These are phyloP conservation scores for Nudaria mundana DNA, from an alignment of 2,888 invertebrate species.

Conservation along the genomic window DNA sequence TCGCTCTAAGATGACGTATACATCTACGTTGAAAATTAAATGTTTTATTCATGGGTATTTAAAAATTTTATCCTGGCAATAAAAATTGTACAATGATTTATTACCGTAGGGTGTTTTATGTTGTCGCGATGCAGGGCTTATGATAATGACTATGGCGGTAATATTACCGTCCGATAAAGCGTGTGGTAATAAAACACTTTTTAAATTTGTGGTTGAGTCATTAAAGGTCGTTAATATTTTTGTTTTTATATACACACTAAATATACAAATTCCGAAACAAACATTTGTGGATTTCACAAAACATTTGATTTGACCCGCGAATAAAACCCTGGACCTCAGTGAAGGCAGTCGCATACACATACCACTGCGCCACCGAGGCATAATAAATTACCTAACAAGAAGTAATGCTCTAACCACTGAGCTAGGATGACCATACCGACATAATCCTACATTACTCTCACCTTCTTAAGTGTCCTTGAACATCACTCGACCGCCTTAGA, in stretches of 20 bases:
- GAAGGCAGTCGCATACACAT: too few relatives aligned
- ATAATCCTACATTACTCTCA: too few relatives aligned
- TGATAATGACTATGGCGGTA: conserved; percentile 36
- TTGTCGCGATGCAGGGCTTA: conserved; percentile 40
- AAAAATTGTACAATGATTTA: conserved; percentile 62
- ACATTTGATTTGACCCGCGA: too few relatives aligned
- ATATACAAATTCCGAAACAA: too few relatives aligned
- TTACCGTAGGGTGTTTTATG: conserved; percentile 33
- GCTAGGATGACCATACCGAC: too few relatives aligned
- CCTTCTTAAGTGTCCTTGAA: too few relatives aligned
- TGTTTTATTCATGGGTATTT: conserved; percentile 69
- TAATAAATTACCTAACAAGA: too few relatives aligned
- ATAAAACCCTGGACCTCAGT: too few relatives aligned
- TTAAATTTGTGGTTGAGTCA: conserved; percentile 16
- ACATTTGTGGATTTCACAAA: too few relatives aligned
- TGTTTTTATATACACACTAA: conserved; percentile 3
- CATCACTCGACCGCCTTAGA: too few relatives aligned
- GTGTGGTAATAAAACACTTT: conserved; percentile 26
- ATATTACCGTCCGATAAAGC: conserved; percentile 25
- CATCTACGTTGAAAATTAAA: conserved; percentile 54
- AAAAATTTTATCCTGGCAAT: conserved; percentile 53
- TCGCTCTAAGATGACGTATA: conserved; percentile 22
- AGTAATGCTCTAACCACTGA: too few relatives aligned
- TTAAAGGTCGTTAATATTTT: conserved; percentile 1
- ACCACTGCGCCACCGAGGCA: too few relatives aligned